Base-by-base conservation (phyloP, 2,113 vertebrate species). In the Epinephelus lanceolatus region DNA sequence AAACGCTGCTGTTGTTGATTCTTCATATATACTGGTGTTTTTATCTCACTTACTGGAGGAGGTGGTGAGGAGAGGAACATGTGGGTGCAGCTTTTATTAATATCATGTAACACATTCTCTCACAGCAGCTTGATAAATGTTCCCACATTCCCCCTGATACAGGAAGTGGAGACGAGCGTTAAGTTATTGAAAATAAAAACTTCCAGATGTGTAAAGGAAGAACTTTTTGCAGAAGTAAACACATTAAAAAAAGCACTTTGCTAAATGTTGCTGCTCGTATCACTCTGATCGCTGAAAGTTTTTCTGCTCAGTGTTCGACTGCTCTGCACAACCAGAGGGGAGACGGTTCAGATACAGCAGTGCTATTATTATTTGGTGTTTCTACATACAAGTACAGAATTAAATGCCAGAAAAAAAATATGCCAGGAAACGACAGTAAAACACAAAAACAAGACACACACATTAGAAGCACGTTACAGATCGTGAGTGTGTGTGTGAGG, bases 401-500 rank as follows among this genome's bases (percentile, higher is more conserved):
- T 76, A 61, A 56, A 62, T 23, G 23, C 17, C n/a, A 71, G 33
- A 74, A 68, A 40, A 40, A 76, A 11, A 5, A 55, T 65, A 33
- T 49, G 19, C 10, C 21, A 59, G 14, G 42, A 52, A 67, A 15
- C 40, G 45, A 72, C 10, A 51, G 19, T 30, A 23, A 76, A 37
- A 71, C 33, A 56, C 19, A 45, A 25, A 76, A 76, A 63, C 2
- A 37, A 67, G 14, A 45, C 19, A 52, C 67, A 65, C 23, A 71
- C n/a, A 30, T 70, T 56, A 25, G 45, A 55, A 25, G 42, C 13
- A 57, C 2, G 11, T 53, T 18, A 78, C 23, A 68, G 14, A 45
- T 6, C 2, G 18, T 11, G 53, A 33, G 51, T 25, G 17, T 72
- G 71, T 13, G 40, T 14, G 25, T 65, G 55, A 6, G 61, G 62